phyloP scores from a whole-genome alignment of 2,797 vertebrate species.

The Sebastes miniatus region DNA sequence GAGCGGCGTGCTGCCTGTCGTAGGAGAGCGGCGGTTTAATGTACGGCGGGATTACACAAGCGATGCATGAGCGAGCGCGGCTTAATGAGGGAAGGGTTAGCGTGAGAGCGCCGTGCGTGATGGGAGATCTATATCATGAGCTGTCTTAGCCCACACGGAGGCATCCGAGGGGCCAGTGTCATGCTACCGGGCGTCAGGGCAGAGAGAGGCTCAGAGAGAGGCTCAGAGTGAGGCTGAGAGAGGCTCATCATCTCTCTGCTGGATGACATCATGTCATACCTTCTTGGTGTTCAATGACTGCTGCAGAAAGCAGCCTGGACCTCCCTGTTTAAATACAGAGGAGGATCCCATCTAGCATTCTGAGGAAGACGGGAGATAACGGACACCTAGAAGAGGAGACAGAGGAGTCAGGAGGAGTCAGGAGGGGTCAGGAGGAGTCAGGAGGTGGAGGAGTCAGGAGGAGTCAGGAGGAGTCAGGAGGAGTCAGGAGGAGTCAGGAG shows the following conservation, averaged over 20 bases:
- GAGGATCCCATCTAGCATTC: constrained; percentile 51
- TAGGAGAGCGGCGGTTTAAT: constrained; percentile 29
- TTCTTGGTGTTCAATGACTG: constrained; percentile 52
- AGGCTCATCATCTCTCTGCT: constrained; percentile 23
- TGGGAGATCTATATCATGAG: constrained; percentile 55
- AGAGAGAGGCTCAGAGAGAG: not conserved
- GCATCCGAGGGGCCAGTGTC: constrained; percentile 48
- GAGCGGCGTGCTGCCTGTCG: not conserved
- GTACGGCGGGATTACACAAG: constrained; percentile 55
- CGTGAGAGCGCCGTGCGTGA: constrained; percentile 60
- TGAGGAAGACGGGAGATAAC: constrained; percentile 51
- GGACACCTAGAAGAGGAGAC: constrained; percentile 35
- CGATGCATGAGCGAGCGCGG: constrained; percentile 33
- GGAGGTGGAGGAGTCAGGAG: too few relatives aligned
- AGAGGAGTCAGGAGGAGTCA: not conserved
- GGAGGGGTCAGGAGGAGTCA: too few relatives aligned
- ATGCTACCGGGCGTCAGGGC: constrained; percentile 55
- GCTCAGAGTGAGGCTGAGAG: not conserved
- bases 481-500: too few relatives aligned
- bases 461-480: too few relatives aligned
- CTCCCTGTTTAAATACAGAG: constrained; percentile 55
- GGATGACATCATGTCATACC: constrained; percentile 46
- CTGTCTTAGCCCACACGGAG: constrained; percentile 36
- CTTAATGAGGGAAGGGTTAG: constrained; percentile 58
- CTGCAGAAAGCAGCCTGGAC: constrained; percentile 33